Evolutionary conservation across 2,113 vertebrate species (phyloP).

Genomic region (Numenius arquata): DNA sequence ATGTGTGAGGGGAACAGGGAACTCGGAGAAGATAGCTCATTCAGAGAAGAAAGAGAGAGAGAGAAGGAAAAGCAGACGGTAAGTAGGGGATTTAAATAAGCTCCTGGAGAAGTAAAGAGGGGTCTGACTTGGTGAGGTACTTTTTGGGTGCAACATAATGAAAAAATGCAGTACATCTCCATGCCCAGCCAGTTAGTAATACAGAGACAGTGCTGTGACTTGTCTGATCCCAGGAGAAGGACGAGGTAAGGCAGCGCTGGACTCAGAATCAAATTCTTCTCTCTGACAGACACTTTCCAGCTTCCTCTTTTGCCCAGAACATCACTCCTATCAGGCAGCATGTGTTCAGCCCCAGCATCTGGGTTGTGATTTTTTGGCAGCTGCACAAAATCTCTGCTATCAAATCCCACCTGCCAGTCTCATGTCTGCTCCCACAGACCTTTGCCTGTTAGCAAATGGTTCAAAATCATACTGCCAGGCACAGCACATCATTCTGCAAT

Average conservation of each 20-base stretch:
- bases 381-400: slow-evolving; percentile 49
- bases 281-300: background rate
- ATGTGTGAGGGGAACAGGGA: background rate
- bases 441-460: slow-evolving; percentile 47
- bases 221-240: background rate
- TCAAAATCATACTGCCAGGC: slow-evolving; percentile 24
- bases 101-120: background rate
- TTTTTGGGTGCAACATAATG: background rate
- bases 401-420: slow-evolving; percentile 59
- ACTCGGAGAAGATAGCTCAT: background rate
- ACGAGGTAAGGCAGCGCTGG: background rate
- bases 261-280: background rate
- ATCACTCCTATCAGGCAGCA: slow-evolving; percentile 14
- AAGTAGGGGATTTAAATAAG: background rate
- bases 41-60: background rate
- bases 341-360: slow-evolving; percentile 50
- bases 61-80: background rate
- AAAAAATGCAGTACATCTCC: background rate
- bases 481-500: background rate
- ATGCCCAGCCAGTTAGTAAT: background rate
- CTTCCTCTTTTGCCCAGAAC: slow-evolving; percentile 22
- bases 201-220: background rate
- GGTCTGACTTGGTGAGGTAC: background rate
- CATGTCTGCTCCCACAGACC: slow-evolving; percentile 56
- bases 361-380: slow-evolving; percentile 51